Base-by-base conservation (phyloP, 37 sponge, comb jelly and placozoan genomes). In the Beroe forskalii region DNA sequence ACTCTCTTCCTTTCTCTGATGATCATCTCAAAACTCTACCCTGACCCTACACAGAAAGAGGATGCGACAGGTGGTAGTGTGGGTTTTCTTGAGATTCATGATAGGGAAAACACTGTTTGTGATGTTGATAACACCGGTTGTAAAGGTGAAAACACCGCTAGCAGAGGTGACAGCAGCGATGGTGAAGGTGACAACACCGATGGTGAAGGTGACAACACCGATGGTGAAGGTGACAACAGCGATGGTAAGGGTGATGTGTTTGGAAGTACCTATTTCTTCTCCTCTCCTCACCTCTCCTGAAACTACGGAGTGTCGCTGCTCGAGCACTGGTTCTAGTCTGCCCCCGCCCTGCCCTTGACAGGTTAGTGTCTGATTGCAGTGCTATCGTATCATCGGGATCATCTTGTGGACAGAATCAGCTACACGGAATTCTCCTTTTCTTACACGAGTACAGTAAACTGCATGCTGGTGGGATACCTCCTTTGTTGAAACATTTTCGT, bases 1-100 rank as follows among this genome's bases (percentile, higher is more conserved):
- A 44, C 86, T 80, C 37, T 80, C 86, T 80, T 80, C 86, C 55
- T 80, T 0, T 80, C 86, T 25, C 86, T 80, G 25, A 80, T 80
- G 86, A 80, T 80, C 12, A 4, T 31, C 55, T 80, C 86, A 12
- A 80, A 80, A 80, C 86, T 80, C 30, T 80, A 80, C 55, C 86
- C 86, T n/a, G 86, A 80, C 40, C 66, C 66, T 28, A 48, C 6
- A 17, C 55, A 48, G 55, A 48, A 17, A 6, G 55, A 48, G 6
- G 55, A 48, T 48, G 55, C 55, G 6, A 12, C 55, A 17, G 55
- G 6, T 48, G 55, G 12, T 48, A n/a, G n/a, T n/a, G n/a, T n/a
- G n/a, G n/a, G n/a, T n/a, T n/a, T n/a, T n/a, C n/a, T n/a, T n/a
- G n/a, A n/a, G n/a, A n/a, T n/a, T n/a, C n/a, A n/a, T n/a, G n/a